Evolutionary conservation across 2,113 vertebrate species (phyloP), one percentile per base, ranked within the genome.

Genomic region (Arothron firmamentum): DNA sequence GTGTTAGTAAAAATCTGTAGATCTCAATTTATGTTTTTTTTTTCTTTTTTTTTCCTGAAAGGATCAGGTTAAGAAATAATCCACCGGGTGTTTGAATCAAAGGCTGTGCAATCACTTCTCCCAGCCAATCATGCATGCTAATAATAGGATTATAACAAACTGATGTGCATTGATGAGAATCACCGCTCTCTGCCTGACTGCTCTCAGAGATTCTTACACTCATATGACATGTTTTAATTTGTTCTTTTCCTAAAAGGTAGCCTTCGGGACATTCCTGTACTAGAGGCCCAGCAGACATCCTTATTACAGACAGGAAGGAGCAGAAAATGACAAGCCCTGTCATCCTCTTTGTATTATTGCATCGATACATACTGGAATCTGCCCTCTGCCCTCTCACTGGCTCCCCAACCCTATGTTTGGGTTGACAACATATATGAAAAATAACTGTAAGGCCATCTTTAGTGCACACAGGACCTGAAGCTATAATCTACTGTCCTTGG

Each of bases 141-240:
- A 56, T 46, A 72, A 61, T 42, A 0, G 25, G 66, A 71, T 53
- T 50, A 18, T 62, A 59, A 51, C 70, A 54, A 57, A 23, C 42
- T 54, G 48, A 56, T 70, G 52, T 57, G 62, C 49, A 61, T 56
- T 67, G 41, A 38, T 70, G 50, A 21, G 46, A 75, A 60, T 73
- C 58, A 17, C 18, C 52, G 25, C 34, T 61, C n/a, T 72, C 55
- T 75, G 75, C 80, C 49, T 76, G 75, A 68, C 49, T 79, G 54
- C 51, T 52, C 59, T 56, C 16, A 5, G 58, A 72, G 63, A 85
- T 62, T 56, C 55, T 49, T 47, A 65, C 55, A 73, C 56, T 45
- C 42, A 52, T 62, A 55, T 80, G 84, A 83, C 85, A 87, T 56
- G 28, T 59, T 74, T 81, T 80, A 70, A 80, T 86, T 72, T 76